Percentiles rank a stretch among this genome's conserved stretches.
These are phyloP conservation scores for Rhineura floridana DNA, from an alignment of 2,113 vertebrate genomes.

Conservation along the genomic window DNA sequence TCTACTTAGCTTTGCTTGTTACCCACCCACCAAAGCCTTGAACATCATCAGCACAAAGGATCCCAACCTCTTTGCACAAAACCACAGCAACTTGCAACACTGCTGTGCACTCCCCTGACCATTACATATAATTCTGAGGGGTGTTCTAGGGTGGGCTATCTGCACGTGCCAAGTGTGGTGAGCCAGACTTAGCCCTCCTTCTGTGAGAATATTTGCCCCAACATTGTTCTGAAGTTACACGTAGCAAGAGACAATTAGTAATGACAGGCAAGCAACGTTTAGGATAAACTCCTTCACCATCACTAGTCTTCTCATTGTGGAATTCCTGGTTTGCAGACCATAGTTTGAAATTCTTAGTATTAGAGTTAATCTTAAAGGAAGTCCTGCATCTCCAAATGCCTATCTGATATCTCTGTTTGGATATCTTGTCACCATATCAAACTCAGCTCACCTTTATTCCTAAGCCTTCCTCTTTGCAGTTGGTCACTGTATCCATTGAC, in stretches of 20 bases:
- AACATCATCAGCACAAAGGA: neutral
- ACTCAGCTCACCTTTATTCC: neutral
- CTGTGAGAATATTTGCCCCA: neutral
- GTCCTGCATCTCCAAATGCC: neutral
- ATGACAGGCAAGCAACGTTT: neutral
- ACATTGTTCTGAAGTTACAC: neutral
- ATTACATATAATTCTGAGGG: too few species aligned
- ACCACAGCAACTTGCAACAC: rapidly evolving
- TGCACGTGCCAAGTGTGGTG: neutral
- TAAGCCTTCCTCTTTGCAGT: neutral
- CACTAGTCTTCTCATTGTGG: neutral
- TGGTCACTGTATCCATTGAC: neutral
- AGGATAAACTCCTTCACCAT: neutral
- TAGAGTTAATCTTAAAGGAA: neutral
- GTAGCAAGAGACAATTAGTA: neutral
- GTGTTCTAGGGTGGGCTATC: neutral
- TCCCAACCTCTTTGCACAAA: neutral
- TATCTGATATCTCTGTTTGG: neutral
- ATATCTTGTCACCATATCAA: neutral
- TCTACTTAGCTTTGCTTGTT: neutral
- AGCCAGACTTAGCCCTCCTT: neutral
- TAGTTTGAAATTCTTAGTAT: neutral
- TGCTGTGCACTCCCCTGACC: neutral
- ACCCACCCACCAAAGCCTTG: neutral
- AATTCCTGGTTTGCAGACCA: neutral